These are phyloP conservation scores for Armadillidium nasatum DNA, from an alignment of 1,140 invertebrate genomes.

Conservation along the genomic window DNA sequence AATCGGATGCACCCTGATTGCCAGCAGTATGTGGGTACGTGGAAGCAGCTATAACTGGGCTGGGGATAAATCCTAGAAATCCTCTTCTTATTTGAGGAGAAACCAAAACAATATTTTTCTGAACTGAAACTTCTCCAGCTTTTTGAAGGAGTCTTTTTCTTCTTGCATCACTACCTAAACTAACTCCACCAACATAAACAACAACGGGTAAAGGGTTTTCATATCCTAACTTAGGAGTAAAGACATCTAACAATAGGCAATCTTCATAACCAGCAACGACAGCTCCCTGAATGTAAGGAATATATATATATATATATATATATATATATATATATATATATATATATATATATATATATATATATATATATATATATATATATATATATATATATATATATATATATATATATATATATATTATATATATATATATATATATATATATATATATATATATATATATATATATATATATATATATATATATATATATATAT, in stretches of 20 bases:
- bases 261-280: constrained; percentile 14
- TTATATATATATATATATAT: constrained; percentile 8
- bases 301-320: background rate
- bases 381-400: constrained; percentile 2
- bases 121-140: background rate
- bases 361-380: constrained; percentile 20
- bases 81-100: constrained; percentile 70
- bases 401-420: no score
- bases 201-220: constrained; percentile 30
- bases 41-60: constrained; percentile 62
- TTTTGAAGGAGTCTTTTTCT: background rate
- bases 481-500: background rate
- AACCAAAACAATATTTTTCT: constrained; percentile 65
- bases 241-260: constrained; percentile 18
- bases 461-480: background rate
- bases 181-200: constrained; percentile 21
- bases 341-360: constrained; percentile 9
- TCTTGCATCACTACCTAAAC: constrained; percentile 8
- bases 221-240: constrained; percentile 28
- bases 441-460: constrained; percentile 13
- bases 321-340: constrained; percentile 10
- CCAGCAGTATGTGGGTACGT: constrained; percentile 69
- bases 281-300: background rate
- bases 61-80: constrained; percentile 70
- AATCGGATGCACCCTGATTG: constrained; percentile 80